phyloP scores from a whole-genome alignment of 2,888 invertebrate species.

The Leucophenga montana region DNA sequence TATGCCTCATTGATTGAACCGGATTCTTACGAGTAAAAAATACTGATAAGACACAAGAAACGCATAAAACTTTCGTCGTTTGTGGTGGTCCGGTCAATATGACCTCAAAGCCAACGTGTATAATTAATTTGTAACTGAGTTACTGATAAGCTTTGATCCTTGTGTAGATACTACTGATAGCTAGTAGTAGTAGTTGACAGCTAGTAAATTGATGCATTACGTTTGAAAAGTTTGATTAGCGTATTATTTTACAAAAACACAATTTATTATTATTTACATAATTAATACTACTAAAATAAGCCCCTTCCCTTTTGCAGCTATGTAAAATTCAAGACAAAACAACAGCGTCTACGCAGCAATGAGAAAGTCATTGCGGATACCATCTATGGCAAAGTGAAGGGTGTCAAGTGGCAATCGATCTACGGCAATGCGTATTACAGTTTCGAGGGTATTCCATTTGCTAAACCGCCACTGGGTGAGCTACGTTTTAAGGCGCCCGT shows the following conservation, averaged over 20 bases:
- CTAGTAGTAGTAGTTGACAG: no score
- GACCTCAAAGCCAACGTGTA: no score
- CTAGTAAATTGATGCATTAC: no score
- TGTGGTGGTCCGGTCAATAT: no score
- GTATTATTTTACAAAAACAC: neutral
- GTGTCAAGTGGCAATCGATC: conserved; percentile 69
- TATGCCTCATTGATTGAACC: neutral
- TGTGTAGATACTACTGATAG: no score
- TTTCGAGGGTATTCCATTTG: conserved; percentile 72
- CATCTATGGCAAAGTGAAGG: conserved; percentile 68
- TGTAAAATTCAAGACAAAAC: conserved; percentile 69
- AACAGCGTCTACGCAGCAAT: conserved; percentile 67
- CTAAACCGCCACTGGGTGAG: conserved; percentile 70
- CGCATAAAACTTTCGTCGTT: no score
- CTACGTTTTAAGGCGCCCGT: conserved; percentile 73
- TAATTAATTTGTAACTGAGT: no score
- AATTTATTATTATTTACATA: neutral
- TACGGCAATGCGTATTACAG: conserved; percentile 69
- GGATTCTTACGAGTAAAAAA: neutral
- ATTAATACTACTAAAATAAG: conserved; percentile 26
- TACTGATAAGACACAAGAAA: conserved; percentile 9
- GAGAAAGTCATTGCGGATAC: conserved; percentile 70
- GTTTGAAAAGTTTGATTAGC: neutral
- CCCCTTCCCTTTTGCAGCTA: conserved; percentile 55
- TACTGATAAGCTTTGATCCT: no score